Base-by-base conservation (phyloP, 2,888 invertebrate genomes). In the Ophioninae sp. region DNA sequence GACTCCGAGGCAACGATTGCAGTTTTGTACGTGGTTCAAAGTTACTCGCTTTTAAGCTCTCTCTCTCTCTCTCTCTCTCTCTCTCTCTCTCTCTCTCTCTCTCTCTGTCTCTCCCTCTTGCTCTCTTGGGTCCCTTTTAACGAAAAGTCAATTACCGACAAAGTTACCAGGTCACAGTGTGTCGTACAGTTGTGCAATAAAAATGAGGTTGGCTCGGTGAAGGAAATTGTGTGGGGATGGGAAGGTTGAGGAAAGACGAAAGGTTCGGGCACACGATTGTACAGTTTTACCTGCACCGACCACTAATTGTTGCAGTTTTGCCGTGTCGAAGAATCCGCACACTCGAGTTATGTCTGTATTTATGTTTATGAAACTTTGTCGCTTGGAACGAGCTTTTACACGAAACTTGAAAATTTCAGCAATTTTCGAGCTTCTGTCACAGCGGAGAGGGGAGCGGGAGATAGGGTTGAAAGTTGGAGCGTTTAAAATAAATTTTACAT, bases 71-170 rank as follows among this genome's bases (percentile, higher is more conserved):
- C 30, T 59, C 41, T 68, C 67, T 68, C 59, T 61, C 67, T 68
- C 68, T 58, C 63, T 22, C 22, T 77, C 41, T 56, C 41, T 39
- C 73, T 41, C 13, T 20, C 61, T 56, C 58, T n/a, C n/a, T n/a
- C 17, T 20, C 71, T 68, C 77, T 30, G 74, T 75, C 85, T 63
- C 71, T 37, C 63, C 39, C 72, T 51, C 68, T 85, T 86, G n/a
- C n/a, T n/a, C n/a, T 30, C 30, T 30, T 30, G 3, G 30, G 30
- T 30, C 3, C 30, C 30, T 86, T 85, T 84, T 77, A 77, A 67
- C 69, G 82, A 44, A 71, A 56, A 79, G 71, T 79, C 79, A 85
- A 88, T 86, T 85, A 85, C 85, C 84, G 83, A 81, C 80, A 78
- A 82, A 67, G 84, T 80, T 73, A 37, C 22, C 59, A 20, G 79